These are phyloP conservation scores for Dolichomitus sp. DNA, from an alignment of 2,888 invertebrate genomes.

Conservation along the genomic window DNA sequence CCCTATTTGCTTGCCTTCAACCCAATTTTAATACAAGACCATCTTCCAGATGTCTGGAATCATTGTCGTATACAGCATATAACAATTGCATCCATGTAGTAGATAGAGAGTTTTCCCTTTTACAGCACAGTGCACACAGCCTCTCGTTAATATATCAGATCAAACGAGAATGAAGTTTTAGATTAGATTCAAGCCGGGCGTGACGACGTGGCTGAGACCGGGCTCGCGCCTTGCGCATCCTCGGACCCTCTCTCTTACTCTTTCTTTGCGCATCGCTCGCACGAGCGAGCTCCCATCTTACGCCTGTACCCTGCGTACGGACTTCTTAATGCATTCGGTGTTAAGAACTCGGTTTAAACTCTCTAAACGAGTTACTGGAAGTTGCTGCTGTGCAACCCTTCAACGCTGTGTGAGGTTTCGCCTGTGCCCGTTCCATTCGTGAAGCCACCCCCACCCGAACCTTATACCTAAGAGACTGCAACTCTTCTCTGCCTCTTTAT, in stretches of 20 bases:
- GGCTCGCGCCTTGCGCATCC: background rate
- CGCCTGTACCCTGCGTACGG: conserved; percentile 61
- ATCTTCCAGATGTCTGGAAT: too few species aligned
- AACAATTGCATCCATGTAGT: conserved; percentile 26
- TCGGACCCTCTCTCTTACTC: conserved; percentile 8
- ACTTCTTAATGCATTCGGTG: conserved; percentile 79
- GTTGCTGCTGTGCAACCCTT: conserved; percentile 68
- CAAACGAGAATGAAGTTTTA: conserved; percentile 78
- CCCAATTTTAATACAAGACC: too few species aligned
- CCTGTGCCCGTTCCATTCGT: background rate
- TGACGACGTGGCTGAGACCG: conserved; percentile 59
- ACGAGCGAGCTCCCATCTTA: conserved; percentile 12
- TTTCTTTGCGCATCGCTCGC: background rate
- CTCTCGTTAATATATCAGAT: conserved; percentile 75
- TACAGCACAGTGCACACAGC: conserved; percentile 46
- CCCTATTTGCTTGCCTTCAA: too few species aligned
- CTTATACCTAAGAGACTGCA: conserved; percentile 46
- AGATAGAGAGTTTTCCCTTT: conserved; percentile 40
- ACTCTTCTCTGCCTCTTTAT: conserved; percentile 69
- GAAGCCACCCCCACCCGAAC: background rate
- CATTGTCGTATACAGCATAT: background rate
- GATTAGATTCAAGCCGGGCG: conserved; percentile 78
- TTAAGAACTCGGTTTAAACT: conserved; percentile 77
- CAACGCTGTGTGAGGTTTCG: conserved; percentile 23
- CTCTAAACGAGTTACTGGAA: conserved; percentile 79